phyloP scores from a whole-genome alignment of 2,888 invertebrate genomes.

The Thyatira batis region DNA sequence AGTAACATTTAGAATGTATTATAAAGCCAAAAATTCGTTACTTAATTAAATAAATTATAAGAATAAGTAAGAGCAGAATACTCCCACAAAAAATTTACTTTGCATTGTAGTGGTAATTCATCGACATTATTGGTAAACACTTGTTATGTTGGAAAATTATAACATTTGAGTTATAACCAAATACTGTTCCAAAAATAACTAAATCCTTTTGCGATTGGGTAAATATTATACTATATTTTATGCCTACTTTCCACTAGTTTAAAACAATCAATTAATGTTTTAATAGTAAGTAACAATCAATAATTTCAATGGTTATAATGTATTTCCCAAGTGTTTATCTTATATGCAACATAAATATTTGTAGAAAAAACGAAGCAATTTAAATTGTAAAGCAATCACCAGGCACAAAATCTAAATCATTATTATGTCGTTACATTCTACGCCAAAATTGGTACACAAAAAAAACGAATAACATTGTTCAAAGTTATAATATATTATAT shows the following conservation, averaged over 20 bases:
- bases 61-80: conserved; percentile 30
- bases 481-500: conserved; percentile 3
- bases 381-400: conserved; percentile 23
- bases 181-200: too few species aligned
- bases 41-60: conserved; percentile 30
- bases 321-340: not conserved
- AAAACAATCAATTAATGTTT: too few species aligned
- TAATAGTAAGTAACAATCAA: not conserved
- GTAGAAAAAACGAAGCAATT: conserved; percentile 22
- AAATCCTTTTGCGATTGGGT: too few species aligned
- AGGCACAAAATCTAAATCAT: conserved; percentile 45
- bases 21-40: conserved; percentile 39
- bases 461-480: conserved; percentile 15
- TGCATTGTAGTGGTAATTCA: conserved; percentile 9
- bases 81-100: conserved; percentile 18
- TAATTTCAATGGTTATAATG: not conserved
- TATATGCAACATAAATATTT: not conserved
- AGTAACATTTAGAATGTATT: conserved; percentile 35
- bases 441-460: conserved; percentile 52
- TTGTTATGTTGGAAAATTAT: not conserved
- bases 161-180: too few species aligned
- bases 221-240: too few species aligned
- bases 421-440: conserved; percentile 38
- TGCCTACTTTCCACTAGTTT: too few species aligned
- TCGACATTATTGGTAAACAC: not conserved